These are phyloP conservation scores for Carcina quercana DNA, from an alignment of 2,888 invertebrate species.

Conservation along the genomic window DNA sequence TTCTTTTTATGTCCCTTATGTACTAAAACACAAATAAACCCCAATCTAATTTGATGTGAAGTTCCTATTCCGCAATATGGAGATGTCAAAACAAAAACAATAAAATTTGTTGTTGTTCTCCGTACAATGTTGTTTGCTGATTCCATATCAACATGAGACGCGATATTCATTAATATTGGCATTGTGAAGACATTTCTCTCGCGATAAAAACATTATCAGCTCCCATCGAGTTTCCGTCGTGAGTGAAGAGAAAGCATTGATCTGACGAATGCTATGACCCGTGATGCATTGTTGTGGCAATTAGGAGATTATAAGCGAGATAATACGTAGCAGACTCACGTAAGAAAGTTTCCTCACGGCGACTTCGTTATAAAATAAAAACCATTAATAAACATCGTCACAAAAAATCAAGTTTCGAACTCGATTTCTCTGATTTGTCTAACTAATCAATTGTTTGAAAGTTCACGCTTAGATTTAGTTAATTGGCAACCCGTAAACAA, in stretches of 20 bases:
- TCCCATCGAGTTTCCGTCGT: slow-evolving; percentile 16
- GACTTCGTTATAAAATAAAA: slow-evolving; percentile 18
- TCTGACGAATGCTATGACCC: slow-evolving; percentile 15
- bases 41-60: no score
- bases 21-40: no score
- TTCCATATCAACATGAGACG: no score
- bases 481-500: background rate
- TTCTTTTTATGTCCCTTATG: no score
- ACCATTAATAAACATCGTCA: slow-evolving; percentile 1
- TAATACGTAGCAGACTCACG: slow-evolving; percentile 14
- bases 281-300: slow-evolving; percentile 20
- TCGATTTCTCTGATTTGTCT: background rate
- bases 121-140: no score
- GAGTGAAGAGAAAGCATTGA: slow-evolving; percentile 23
- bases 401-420: background rate
- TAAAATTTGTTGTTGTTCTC: no score
- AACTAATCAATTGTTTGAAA: background rate
- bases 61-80: no score
- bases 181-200: slow-evolving; percentile 19
- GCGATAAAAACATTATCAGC: slow-evolving; percentile 20
- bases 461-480: background rate
- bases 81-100: no score
- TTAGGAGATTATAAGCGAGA: slow-evolving; percentile 20
- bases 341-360: slow-evolving; percentile 19
- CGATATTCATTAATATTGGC: slow-evolving; percentile 2